phyloP scores from a whole-genome alignment of 2,888 invertebrate species.

The Sarcophaga rosellei region DNA sequence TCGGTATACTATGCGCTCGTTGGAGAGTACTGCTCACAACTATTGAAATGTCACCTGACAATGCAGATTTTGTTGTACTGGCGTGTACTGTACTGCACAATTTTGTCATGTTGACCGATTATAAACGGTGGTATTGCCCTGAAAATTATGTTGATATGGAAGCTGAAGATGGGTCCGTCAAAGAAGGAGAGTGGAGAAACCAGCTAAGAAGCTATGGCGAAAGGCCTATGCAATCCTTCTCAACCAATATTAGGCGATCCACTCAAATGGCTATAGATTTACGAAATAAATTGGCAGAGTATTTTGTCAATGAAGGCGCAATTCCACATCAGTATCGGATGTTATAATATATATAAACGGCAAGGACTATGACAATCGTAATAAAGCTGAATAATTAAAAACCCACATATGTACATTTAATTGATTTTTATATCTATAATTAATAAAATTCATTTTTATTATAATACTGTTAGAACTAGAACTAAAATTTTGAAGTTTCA shows the following conservation, averaged over 20 bases:
- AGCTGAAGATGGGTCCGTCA: not conserved
- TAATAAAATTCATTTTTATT: too few species aligned
- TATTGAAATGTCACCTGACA: conserved; percentile 15
- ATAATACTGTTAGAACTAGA: too few species aligned
- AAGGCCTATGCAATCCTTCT: not conserved
- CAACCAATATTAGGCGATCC: conserved; percentile 12
- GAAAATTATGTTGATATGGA: conserved; percentile 21
- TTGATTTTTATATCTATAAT: too few species aligned
- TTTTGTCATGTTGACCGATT: conserved; percentile 21
- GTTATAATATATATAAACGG: too few species aligned
- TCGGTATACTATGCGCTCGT: conserved; percentile 27
- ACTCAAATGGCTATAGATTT: not conserved
- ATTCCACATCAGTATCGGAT: not conserved
- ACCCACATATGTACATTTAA: too few species aligned
- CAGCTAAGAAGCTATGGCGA: not conserved
- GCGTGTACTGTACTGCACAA: conserved; percentile 22
- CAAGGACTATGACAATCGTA: too few species aligned
- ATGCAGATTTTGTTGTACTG: conserved; percentile 15
- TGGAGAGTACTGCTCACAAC: conserved; percentile 25
- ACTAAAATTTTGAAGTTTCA: too few species aligned
- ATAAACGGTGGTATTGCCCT: conserved; percentile 23
- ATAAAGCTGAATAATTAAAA: too few species aligned
- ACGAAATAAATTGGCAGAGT: not conserved
- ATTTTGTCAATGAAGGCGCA: not conserved
- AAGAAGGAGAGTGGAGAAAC: conserved; percentile 18